A percentile compares a stretch with the other conserved stretches of the same genome.
phyloP scores from a whole-genome alignment of 2,797 vertebrate species.

The Alcedo atthis region DNA sequence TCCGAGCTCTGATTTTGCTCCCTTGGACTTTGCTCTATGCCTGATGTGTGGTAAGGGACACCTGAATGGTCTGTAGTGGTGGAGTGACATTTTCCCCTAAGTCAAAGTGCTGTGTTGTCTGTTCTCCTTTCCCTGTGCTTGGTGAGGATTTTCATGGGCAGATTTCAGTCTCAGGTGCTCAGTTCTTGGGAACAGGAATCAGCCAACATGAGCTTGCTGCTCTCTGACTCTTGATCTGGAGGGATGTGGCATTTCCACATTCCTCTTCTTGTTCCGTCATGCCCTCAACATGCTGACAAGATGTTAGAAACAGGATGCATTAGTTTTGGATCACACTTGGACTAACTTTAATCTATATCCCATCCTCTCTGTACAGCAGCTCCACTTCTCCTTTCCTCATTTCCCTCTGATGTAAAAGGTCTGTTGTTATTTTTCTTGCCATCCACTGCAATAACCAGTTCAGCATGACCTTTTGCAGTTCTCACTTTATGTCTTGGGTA shows the following conservation, averaged over 20 bases:
- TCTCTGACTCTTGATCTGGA: neutral
- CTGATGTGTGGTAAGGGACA: neutral
- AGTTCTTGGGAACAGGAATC: neutral
- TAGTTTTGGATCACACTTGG: neutral
- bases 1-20: neutral
- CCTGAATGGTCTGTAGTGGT: neutral
- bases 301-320: neutral
- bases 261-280: fast-evolving
- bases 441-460: neutral
- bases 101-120: neutral
- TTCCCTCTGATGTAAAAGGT: neutral
- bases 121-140: neutral
- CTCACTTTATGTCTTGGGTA: slow-evolving; percentile 26
- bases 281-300: neutral
- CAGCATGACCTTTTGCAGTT: slow-evolving; percentile 31
- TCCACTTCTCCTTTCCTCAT: neutral
- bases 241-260: neutral
- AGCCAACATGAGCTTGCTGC: fast-evolving
- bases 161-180: neutral
- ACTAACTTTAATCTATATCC: slow-evolving; percentile 9
- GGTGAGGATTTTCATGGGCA: neutral
- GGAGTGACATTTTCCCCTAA: neutral
- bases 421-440: slow-evolving; percentile 16
- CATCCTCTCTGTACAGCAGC: neutral
- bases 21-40: neutral